phyloP scores from a whole-genome alignment of 2,113 vertebrate genomes.

The Synodontis membranacea region DNA sequence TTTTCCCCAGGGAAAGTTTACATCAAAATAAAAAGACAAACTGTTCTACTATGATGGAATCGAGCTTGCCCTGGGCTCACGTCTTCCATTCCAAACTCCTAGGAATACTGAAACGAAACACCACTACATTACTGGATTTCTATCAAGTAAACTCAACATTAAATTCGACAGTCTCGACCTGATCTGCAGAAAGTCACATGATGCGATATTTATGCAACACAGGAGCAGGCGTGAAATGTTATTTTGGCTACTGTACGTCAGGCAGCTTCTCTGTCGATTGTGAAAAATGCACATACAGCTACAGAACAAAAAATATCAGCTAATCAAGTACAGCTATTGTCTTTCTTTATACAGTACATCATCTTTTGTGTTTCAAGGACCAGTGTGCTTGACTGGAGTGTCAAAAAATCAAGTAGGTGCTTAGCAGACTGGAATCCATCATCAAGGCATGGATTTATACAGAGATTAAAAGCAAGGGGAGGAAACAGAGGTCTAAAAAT shows the following conservation, averaged over 20 bases:
- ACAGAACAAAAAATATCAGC: conserved; percentile 3
- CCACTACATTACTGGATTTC: neutral
- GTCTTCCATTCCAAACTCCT: neutral
- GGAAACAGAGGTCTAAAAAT: neutral
- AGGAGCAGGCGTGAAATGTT: too few species aligned
- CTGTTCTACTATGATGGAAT: neutral
- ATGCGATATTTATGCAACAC: too few species aligned
- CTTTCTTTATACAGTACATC: conserved; percentile 9
- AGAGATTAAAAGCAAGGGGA: neutral
- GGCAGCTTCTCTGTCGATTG: neutral
- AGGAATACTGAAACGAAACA: neutral
- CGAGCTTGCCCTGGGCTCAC: neutral
- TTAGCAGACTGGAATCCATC: neutral
- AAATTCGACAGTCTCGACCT: neutral
- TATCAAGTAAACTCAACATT: neutral
- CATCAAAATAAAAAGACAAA: neutral
- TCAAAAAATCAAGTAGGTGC: neutral
- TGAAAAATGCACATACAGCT: neutral
- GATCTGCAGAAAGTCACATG: neutral
- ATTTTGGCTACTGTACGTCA: neutral
- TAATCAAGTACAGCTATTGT: neutral
- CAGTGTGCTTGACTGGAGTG: neutral
- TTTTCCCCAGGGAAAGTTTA: neutral
- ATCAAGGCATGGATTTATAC: neutral
- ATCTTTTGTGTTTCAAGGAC: neutral